A percentile compares a stretch with the other conserved stretches of the same genome.
phyloP scores from a whole-genome alignment of 2,113 vertebrate genomes.

The Ageneiosus marmoratus region DNA sequence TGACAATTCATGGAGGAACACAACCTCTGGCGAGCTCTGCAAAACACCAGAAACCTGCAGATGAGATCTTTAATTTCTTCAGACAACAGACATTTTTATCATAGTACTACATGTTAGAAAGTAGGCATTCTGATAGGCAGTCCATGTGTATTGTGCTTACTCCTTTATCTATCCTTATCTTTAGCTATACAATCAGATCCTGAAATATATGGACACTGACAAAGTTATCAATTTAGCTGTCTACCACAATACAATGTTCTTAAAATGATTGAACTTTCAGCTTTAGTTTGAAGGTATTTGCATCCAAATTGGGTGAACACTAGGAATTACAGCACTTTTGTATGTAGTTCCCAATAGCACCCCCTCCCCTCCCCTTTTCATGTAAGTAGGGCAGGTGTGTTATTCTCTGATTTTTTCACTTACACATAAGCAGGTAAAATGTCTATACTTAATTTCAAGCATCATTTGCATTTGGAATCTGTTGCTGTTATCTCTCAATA shows the following conservation, averaged over 20 bases:
- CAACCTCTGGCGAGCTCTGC: slow-evolving; percentile 77
- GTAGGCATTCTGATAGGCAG: neutral
- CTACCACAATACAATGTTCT: too few species aligned
- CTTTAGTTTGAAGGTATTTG: neutral
- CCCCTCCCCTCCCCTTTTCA: too few species aligned
- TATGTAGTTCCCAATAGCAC: too few species aligned
- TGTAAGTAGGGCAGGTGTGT: too few species aligned
- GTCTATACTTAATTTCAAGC: too few species aligned
- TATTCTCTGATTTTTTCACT: too few species aligned
- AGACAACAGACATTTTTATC: neutral
- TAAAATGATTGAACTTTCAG: too few species aligned
- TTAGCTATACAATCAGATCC: neutral
- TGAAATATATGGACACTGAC: neutral
- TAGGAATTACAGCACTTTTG: too few species aligned
- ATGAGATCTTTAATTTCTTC: neutral
- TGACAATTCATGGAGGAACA: slow-evolving; percentile 82
- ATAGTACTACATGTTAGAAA: neutral
- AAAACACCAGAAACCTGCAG: slow-evolving; percentile 44
- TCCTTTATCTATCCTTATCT: too few species aligned
- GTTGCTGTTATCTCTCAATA: too few species aligned
- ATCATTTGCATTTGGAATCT: too few species aligned
- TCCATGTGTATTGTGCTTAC: neutral
- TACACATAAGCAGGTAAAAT: too few species aligned
- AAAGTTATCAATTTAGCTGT: neutral
- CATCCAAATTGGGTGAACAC: neutral